Percentiles rank a stretch among this genome's conserved stretches.
Conservation (phyloP, 2,888 invertebrate species). For the Andrena camellia region DNA sequence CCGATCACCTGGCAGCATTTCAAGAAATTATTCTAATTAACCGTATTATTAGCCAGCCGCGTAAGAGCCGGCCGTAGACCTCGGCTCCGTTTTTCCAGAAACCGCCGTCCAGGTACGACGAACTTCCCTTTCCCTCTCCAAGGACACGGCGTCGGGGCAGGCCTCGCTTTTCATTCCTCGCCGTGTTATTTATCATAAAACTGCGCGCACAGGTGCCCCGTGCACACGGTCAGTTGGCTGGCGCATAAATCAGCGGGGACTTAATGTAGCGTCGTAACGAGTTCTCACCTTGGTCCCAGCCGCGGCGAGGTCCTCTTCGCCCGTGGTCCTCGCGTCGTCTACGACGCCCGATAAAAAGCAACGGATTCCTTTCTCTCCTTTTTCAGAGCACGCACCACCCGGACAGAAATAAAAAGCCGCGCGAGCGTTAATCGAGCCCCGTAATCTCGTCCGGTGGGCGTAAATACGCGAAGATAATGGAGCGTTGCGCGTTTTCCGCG, state of each 20-base stretch:
- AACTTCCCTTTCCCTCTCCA: constrained; percentile 71
- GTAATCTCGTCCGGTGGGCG: constrained; percentile 54
- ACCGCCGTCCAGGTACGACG: constrained; percentile 45
- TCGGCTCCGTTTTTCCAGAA: constrained; percentile 61
- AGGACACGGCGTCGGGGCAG: constrained; percentile 56
- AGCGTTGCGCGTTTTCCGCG: constrained; percentile 33
- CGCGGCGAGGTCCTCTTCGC: constrained; percentile 31
- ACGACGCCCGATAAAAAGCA: constrained; percentile 56
- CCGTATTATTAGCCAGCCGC: constrained; percentile 25
- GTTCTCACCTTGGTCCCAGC: constrained; percentile 62
- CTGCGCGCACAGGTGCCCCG: constrained; percentile 54
- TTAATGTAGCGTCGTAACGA: constrained; percentile 65
- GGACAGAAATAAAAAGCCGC: constrained; percentile 16
- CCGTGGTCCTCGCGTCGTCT: constrained; percentile 42
- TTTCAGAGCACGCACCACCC: constrained; percentile 33
- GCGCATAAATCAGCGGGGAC: constrained; percentile 67
- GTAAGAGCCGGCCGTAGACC: constrained; percentile 31
- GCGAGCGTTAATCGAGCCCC: constrained; percentile 56
- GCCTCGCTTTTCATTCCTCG: constrained; percentile 64
- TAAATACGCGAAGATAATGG: constrained; percentile 54
- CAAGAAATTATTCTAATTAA: constrained; percentile 61
- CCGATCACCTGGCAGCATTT: constrained; percentile 19
- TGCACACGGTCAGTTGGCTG: constrained; percentile 47
- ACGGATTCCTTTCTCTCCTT: constrained; percentile 64
- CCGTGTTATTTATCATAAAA: constrained; percentile 61